Base-by-base conservation (phyloP, 2,888 invertebrate genomes). In the Noctuana brunneofusca region DNA sequence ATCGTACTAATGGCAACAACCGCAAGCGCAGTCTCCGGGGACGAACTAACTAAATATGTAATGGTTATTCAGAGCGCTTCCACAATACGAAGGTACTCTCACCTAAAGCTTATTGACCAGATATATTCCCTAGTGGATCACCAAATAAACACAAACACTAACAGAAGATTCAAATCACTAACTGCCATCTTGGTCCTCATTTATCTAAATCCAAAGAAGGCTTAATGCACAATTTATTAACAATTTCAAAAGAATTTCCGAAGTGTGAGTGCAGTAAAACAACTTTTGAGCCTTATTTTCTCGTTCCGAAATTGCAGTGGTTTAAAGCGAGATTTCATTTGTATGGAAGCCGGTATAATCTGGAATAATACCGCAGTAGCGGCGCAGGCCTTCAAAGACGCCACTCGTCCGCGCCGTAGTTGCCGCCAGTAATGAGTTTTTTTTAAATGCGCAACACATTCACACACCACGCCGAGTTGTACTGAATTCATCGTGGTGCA, bases 251-350 rank as follows among this genome's bases (percentile, higher is more conserved):
- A 83, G 80, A 83, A 80, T 80, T 78, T 76, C 69, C 74, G 74
- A 84, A 85, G 84, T 86, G 84, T 76, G 83, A 85, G 81, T 85
- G 84, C 83, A 86, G 81, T 86, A 83, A 87, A 86, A 86, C 81
- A 86, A 86, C 82, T 84, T 87, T 81, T 83, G 81, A 87, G 85
- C 84, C 87, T 87, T 88, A 88, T 89, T 89, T 89, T 78, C 86
- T 86, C 86, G 83, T 87, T 86, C 84, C 87, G 79, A 89, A 90
- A 89, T 87, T 89, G 90, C 89, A 89, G 86, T 86, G 87, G 81
- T 88, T 89, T 89, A 89, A 63, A 89, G 89, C 84, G 89, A 89
- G 89, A 89, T 89, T 90, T 91, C 89, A 89, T 90, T 91, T 90
- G 90, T 90, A 89, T 90, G 80, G 86, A 83, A 87, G 85, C 87